Evolutionary conservation across 2,797 vertebrate genomes (phyloP).

Genomic region (Salmo trutta): DNA sequence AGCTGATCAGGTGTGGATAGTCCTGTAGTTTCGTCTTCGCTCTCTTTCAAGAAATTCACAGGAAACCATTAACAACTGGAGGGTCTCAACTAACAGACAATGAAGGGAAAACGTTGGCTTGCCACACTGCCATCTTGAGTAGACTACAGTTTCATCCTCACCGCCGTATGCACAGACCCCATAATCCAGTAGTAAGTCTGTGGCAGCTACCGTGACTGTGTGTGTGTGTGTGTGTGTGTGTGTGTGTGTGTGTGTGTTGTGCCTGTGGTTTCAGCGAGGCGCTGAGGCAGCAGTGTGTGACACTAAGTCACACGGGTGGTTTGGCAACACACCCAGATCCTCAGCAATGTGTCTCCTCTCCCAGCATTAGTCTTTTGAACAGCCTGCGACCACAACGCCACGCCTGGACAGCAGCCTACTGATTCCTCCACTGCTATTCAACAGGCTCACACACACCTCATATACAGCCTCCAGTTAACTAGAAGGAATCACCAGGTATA

Average conservation of each 20-base stretch:
- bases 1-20: neutral
- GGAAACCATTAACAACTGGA: neutral
- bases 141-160: neutral
- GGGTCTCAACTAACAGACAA: neutral
- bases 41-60: neutral
- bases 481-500: neutral
- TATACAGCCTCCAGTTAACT: neutral
- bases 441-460: neutral
- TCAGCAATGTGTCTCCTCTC: constrained; percentile 57
- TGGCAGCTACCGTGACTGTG: neutral
- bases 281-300: constrained; percentile 35
- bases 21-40: neutral
- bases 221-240: neutral
- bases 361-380: constrained; percentile 65
- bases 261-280: constrained; percentile 31
- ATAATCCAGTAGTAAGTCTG: constrained; percentile 34
- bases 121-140: neutral
- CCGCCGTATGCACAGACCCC: neutral
- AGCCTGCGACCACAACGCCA: constrained; percentile 59
- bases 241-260: constrained; percentile 19
- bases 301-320: constrained; percentile 14
- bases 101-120: neutral
- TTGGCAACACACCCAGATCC: constrained; percentile 47
- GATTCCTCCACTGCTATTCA: constrained; percentile 25
- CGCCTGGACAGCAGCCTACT: constrained; percentile 58